A percentile compares a stretch with the other conserved stretches of the same genome.
Evolutionary conservation across 2,797 vertebrate genomes (phyloP).

Genomic region (Antennarius maculatus): DNA sequence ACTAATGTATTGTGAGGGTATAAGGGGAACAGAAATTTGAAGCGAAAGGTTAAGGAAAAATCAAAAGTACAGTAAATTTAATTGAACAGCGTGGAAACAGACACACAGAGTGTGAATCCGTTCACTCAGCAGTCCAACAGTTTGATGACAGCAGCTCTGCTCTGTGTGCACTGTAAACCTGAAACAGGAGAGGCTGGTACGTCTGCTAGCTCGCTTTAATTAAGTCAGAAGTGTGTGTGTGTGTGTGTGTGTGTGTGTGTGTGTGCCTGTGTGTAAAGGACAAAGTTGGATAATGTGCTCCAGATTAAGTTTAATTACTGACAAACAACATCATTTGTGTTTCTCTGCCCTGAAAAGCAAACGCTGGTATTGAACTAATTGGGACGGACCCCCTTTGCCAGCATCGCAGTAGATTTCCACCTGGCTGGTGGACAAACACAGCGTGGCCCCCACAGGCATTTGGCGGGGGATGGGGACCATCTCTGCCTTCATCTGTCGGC

Average conservation of each 20-base stretch:
- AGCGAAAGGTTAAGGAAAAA: too few species aligned
- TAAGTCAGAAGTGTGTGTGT: not conserved
- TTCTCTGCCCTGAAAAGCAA: constrained; percentile 32
- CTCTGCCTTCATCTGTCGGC: constrained; percentile 10
- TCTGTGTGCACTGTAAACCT: too few species aligned
- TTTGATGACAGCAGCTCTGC: too few species aligned
- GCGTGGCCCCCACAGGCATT: not conserved
- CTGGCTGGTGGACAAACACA: not conserved
- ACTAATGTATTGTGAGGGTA: too few species aligned
- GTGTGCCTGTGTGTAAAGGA: not conserved
- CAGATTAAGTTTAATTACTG: constrained; percentile 42
- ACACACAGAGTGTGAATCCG: too few species aligned
- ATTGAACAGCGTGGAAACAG: too few species aligned
- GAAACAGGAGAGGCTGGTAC: constrained; percentile 6
- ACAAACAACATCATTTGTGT: constrained; percentile 17
- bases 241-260: too few species aligned
- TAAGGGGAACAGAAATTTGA: too few species aligned
- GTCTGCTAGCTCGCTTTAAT: not conserved
- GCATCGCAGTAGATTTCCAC: constrained; percentile 7
- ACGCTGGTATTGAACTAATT: constrained; percentile 31
- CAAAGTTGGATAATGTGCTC: constrained; percentile 11
- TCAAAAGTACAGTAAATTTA: too few species aligned
- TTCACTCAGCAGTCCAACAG: too few species aligned
- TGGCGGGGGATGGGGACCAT: not conserved
- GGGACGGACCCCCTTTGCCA: constrained; percentile 37